phyloP scores from a whole-genome alignment of 2,888 invertebrate species.

The Hydrotaea diabolus region DNA sequence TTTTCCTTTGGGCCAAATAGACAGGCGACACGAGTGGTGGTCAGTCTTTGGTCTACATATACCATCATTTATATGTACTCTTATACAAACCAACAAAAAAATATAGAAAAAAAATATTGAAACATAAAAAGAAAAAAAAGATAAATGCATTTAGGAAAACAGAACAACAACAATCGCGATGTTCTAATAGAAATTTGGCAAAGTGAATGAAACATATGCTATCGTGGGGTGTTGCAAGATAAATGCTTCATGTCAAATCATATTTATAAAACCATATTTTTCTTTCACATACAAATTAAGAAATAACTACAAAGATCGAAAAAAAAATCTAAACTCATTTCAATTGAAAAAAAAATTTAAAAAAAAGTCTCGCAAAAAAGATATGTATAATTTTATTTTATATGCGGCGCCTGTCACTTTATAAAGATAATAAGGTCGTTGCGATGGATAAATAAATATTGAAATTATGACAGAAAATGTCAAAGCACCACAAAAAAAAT shows the following conservation, averaged over 20 bases:
- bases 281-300: too few species aligned
- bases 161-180: neutral
- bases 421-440: too few species aligned
- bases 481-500: too few species aligned
- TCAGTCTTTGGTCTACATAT: neutral
- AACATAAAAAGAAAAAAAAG: conserved; percentile 19
- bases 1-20: neutral
- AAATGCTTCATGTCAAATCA: conserved; percentile 20
- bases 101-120: neutral
- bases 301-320: too few species aligned
- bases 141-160: conserved; percentile 13
- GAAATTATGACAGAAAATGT: too few species aligned
- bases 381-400: too few species aligned
- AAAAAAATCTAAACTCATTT: too few species aligned
- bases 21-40: conserved; percentile 3
- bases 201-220: neutral
- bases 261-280: conserved; percentile 3
- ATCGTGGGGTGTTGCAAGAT: neutral
- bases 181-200: conserved; percentile 28
- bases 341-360: too few species aligned
- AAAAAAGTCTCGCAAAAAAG: too few species aligned
- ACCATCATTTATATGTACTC: neutral
- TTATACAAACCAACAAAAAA: neutral
- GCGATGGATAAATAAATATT: too few species aligned
- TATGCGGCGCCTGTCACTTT: too few species aligned